Evolutionary conservation across 2,888 invertebrate species (phyloP).

Genomic region (Napeogenes inachia): DNA sequence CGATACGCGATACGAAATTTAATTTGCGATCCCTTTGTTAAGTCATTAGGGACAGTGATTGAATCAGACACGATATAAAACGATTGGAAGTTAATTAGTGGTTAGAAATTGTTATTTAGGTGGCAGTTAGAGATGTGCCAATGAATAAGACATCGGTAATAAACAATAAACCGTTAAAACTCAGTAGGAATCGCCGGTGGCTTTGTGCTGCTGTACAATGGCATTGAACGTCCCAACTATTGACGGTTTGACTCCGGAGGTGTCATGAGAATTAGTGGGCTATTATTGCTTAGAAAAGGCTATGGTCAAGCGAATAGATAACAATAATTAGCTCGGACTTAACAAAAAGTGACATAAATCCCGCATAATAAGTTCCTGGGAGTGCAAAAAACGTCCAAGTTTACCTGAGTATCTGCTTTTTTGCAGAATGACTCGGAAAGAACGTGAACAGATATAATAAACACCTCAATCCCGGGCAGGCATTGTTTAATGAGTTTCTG

Average conservation of each 20-base stretch:
- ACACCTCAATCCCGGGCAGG: slow-evolving; percentile 76
- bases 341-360: slow-evolving; percentile 77
- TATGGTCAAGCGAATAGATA: slow-evolving; percentile 74
- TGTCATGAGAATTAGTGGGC: slow-evolving; percentile 75
- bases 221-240: slow-evolving; percentile 48
- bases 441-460: slow-evolving; percentile 70
- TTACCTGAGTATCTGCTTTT: slow-evolving; percentile 66
- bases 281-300: slow-evolving; percentile 69
- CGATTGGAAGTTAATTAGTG: slow-evolving; percentile 40
- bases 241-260: slow-evolving; percentile 70
- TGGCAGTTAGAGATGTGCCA: slow-evolving; percentile 40
- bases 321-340: slow-evolving; percentile 74
- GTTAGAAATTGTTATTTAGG: slow-evolving; percentile 37
- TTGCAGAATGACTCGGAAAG: slow-evolving; percentile 61
- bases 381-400: slow-evolving; percentile 62
- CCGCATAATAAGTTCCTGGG: slow-evolving; percentile 71
- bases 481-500: slow-evolving; percentile 76
- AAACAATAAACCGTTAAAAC: slow-evolving; percentile 65
- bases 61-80: slow-evolving; percentile 44
- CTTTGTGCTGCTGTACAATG: slow-evolving; percentile 66
- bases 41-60: slow-evolving; percentile 42
- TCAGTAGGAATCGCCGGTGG: slow-evolving; percentile 70
- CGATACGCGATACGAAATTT: slow-evolving; percentile 51
- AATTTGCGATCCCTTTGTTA: slow-evolving; percentile 62
- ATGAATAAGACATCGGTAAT: slow-evolving; percentile 68